Evolutionary conservation across 2,797 vertebrate genomes (phyloP).

Genomic region (Chaetodon trifasciatus): DNA sequence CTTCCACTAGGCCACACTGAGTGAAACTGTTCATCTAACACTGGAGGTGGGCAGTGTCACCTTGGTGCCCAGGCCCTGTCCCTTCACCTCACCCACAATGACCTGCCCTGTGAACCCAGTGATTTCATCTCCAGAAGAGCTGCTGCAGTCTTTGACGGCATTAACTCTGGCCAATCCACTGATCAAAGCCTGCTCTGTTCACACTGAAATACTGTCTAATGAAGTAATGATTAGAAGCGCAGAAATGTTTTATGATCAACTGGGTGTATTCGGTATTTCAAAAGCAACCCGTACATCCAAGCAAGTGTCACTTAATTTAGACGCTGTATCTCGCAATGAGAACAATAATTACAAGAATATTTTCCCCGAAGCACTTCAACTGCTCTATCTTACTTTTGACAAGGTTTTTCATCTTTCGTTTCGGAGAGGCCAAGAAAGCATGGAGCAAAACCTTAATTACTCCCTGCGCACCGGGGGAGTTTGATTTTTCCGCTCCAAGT

Average conservation of each 20-base stretch:
- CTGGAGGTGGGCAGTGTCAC: slow-evolving; percentile 46
- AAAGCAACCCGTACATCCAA: slow-evolving; percentile 5
- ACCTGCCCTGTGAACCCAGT: slow-evolving; percentile 36
- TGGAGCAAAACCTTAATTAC: slow-evolving; percentile 83
- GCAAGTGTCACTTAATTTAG: slow-evolving; percentile 48
- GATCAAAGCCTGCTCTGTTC: slow-evolving; percentile 52
- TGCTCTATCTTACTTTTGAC: slow-evolving; percentile 58
- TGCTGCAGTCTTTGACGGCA: slow-evolving; percentile 54
- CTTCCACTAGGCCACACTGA: slow-evolving; percentile 27
- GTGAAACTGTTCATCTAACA: slow-evolving; percentile 41
- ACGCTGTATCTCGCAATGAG: slow-evolving; percentile 31
- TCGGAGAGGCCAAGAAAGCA: slow-evolving; percentile 74
- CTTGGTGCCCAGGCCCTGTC: slow-evolving; percentile 52
- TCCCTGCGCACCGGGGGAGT: slow-evolving; percentile 79
- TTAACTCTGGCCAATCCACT: slow-evolving; percentile 49
- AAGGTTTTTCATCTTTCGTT: slow-evolving; percentile 55
- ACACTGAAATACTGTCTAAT: slow-evolving; percentile 27
- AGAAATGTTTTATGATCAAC: slow-evolving; percentile 17
- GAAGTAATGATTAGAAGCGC: slow-evolving; percentile 50
- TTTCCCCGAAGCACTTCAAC: slow-evolving; percentile 40
- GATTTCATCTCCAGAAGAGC: slow-evolving; percentile 60
- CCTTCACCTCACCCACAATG: slow-evolving; percentile 47
- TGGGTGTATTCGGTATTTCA: slow-evolving; percentile 29
- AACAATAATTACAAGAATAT: slow-evolving; percentile 7
- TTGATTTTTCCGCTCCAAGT: slow-evolving; percentile 78